Base-by-base conservation (phyloP, 2,888 invertebrate genomes). In the Macropis europaea region DNA sequence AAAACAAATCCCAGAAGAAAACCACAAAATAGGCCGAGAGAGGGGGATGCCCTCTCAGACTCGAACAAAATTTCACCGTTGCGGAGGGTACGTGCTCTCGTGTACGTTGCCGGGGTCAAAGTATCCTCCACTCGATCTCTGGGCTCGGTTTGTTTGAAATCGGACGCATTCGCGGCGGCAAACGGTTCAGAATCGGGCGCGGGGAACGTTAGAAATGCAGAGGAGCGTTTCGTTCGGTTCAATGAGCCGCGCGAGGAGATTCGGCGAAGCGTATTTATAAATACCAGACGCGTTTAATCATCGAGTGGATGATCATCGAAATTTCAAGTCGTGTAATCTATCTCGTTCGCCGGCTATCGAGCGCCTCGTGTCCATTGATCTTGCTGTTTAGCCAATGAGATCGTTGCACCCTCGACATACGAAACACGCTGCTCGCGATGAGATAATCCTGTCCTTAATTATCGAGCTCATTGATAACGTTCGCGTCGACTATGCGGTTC, bases 401-500 rank as follows among this genome's bases (percentile, higher is more conserved):
- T 70, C 70, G 34, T 71, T 70, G 61, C 61, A 70, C 71, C 30
- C 71, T 52, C 69, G 60, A 69, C 43, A n/a, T n/a, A 69, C 26
- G 43, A 52, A 57, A 52, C 56, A 43, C 57, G 57, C 52, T 67
- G 50, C 47, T 66, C 67, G 30, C 57, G 50, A 71, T 50, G 70
- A 61, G 43, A 61, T 70, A 71, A 70, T 71, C n/a, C n/a, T 61
- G 70, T 53, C 45, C 71, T 70, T 61, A 71, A 71, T 70, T 60
- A 43, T 71, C 71, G 36, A 15, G 34, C 61, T 54, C 61, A 70
- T 70, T 61, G 61, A 61, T 50, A 54, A 53, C 30, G 32, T 38
- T 6, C 28, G 28, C 24, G 26, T 60, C 24, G 24, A 30, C 60
- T 30, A 40, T 59, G 40, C 48, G 13, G 24, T 15, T 9, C n/a